These are phyloP conservation scores for Psilopsiagon aymara DNA, from an alignment of 2,113 vertebrate species.

Conservation along the genomic window DNA sequence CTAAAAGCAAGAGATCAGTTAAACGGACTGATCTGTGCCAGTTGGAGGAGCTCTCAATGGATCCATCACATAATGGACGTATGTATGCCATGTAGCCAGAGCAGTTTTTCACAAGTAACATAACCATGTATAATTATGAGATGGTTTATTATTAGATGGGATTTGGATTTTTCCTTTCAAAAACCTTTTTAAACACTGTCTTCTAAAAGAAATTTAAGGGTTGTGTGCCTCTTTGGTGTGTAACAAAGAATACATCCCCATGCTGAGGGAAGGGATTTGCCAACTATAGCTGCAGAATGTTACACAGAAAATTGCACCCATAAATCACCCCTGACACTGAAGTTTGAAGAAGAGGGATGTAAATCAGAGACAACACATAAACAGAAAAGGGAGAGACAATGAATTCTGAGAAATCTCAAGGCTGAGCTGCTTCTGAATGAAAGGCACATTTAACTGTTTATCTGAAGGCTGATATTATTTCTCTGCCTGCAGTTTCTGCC, in stretches of 20 bases:
- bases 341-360: not conserved
- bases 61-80: not conserved
- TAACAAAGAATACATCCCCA: not conserved
- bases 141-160: not conserved
- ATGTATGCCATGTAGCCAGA: not conserved
- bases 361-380: constrained; percentile 1
- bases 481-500: not conserved
- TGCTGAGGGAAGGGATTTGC: not conserved
- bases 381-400: not conserved
- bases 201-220: not conserved
- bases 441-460: constrained; percentile 10
- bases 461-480: not conserved
- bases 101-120: not conserved
- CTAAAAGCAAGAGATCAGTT: not conserved
- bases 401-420: not conserved
- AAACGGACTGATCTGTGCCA: not conserved
- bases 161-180: not conserved
- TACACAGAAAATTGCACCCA: not conserved
- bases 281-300: constrained; percentile 26
- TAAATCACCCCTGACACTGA: constrained; percentile 26
- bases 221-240: not conserved
- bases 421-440: constrained; percentile 6
- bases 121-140: not conserved
- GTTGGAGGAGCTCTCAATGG: not conserved
- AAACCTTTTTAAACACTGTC: not conserved